Conservation (phyloP, 37 sponge, comb jelly and placozoan genomes). For the Corticium candelabrum region DNA sequence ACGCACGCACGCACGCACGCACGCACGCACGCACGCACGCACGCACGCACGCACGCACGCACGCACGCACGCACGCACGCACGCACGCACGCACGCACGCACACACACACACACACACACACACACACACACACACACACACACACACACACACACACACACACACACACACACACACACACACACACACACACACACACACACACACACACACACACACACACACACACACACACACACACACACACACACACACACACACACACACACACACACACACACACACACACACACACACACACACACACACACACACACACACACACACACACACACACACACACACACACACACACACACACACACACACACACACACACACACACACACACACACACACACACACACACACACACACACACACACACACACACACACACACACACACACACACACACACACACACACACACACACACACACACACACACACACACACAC, state of each 20-base stretch:
- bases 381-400: constrained; percentile 1
- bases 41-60: no score
- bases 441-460: neutral
- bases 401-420: neutral
- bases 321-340: neutral
- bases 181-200: constrained; percentile 5
- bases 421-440: constrained; percentile 5
- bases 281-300: neutral
- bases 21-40: constrained; percentile 25
- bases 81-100: neutral
- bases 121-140: constrained; percentile 3
- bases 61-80: neutral
- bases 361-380: constrained; percentile 34
- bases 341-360: constrained; percentile 15
- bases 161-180: constrained; percentile 5
- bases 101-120: neutral
- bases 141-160: constrained; percentile 1
- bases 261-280: constrained; percentile 8
- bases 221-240: constrained; percentile 1
- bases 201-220: constrained; percentile 5
- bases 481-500: constrained; percentile 5
- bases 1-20: constrained; percentile 21
- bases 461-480: constrained; percentile 20
- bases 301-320: constrained; percentile 3
- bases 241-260: constrained; percentile 5